A percentile compares a stretch with the other conserved stretches of the same genome.
phyloP scores from a whole-genome alignment of 1,140 invertebrate genomes.

The Meloidogyne exigua region DNA sequence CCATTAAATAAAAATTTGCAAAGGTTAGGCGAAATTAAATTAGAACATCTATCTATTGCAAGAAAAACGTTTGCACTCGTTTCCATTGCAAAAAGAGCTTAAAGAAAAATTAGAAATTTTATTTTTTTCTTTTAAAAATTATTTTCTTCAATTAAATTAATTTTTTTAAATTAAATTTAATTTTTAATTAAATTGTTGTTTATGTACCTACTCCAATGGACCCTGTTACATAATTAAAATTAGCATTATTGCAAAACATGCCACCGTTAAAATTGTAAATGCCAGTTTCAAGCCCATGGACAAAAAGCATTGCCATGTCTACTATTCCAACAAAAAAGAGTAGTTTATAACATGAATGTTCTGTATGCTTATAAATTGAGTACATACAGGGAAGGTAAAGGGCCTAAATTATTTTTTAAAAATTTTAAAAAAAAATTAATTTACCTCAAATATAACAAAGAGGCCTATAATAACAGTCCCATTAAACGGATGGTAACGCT shows the following conservation, averaged over 20 bases:
- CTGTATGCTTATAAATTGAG: background rate
- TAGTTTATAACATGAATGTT: constrained; percentile 1
- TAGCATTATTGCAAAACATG: background rate
- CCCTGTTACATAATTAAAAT: background rate
- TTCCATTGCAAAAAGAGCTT: background rate
- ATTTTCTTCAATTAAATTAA: background rate
- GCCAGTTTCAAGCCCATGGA: background rate
- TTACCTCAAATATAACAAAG: background rate
- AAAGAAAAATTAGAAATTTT: no score
- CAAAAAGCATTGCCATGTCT: background rate
- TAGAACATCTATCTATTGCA: background rate
- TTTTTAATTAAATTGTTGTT: no score
- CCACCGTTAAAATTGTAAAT: background rate
- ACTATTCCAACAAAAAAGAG: constrained; percentile 9
- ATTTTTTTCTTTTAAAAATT: background rate
- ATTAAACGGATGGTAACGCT: background rate
- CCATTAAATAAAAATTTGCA: background rate
- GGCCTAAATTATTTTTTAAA: background rate
- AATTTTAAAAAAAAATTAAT: background rate
- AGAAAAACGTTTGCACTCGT: constrained; percentile 12
- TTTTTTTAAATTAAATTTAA: no score
- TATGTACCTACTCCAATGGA: background rate
- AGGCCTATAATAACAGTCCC: background rate
- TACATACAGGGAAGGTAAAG: background rate
- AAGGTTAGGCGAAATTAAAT: background rate